A percentile compares a stretch with the other conserved stretches of the same genome.
Evolutionary conservation across 2,113 vertebrate species (phyloP).

Genomic region (Bubalus kerabau): DNA sequence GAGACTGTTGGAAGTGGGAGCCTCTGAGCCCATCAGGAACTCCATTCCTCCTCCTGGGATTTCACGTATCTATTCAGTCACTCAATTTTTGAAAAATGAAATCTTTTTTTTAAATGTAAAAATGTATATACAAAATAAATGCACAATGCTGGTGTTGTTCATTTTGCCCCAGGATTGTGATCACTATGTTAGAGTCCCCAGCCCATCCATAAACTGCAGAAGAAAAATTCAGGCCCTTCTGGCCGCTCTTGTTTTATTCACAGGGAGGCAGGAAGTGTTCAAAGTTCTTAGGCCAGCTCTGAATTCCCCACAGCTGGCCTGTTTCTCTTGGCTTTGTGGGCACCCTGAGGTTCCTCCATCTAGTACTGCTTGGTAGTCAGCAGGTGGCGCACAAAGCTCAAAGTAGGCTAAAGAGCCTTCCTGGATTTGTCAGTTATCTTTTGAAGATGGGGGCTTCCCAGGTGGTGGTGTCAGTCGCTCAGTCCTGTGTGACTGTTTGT

Average conservation of each 20-base stretch:
- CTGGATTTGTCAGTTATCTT: not conserved
- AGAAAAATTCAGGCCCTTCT: not conserved
- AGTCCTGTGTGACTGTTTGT: not conserved
- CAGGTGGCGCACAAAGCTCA: not conserved
- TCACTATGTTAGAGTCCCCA: not conserved
- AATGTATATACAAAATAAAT: not conserved
- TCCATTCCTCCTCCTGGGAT: not conserved
- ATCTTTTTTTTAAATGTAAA: not conserved
- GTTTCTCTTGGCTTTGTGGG: not conserved
- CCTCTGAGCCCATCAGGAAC: not conserved
- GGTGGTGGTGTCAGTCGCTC: not conserved
- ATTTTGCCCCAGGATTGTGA: not conserved
- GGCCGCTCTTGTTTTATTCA: not conserved
- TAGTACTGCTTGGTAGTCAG: not conserved
- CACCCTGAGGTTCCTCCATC: not conserved
- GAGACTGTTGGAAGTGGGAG: not conserved
- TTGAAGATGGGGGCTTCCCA: not conserved
- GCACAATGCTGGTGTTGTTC: not conserved
- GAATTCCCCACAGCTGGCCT: too few relatives aligned
- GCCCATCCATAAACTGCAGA: not conserved
- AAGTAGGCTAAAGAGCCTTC: not conserved
- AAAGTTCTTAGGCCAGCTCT: not conserved
- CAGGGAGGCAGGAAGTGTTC: not conserved
- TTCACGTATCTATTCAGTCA: not conserved
- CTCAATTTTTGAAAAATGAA: not conserved